phyloP scores from a whole-genome alignment of 2,888 invertebrate genomes.

The Tenthredo mesomela region DNA sequence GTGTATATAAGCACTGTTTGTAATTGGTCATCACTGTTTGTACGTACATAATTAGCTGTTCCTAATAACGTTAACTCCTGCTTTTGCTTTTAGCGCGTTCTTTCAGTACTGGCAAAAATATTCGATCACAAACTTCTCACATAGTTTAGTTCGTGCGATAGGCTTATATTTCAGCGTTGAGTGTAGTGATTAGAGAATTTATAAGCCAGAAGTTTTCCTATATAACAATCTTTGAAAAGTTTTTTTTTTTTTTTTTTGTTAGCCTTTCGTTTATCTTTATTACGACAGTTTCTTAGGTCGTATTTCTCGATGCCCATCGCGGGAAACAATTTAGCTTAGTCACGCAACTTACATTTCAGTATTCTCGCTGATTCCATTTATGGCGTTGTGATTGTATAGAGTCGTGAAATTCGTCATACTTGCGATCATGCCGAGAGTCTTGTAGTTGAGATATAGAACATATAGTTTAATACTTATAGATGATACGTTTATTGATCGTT shows the following conservation, averaged over 20 bases:
- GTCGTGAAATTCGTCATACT: slow-evolving; percentile 41
- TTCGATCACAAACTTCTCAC: neutral
- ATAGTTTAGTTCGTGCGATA: neutral
- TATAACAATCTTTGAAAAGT: neutral
- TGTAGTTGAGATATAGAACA: neutral
- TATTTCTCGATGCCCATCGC: slow-evolving; percentile 19
- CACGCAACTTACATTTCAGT: slow-evolving; percentile 37
- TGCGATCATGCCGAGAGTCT: slow-evolving; percentile 7
- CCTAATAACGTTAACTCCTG: slow-evolving; percentile 41
- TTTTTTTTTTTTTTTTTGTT: neutral
- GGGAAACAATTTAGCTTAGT: slow-evolving; percentile 39
- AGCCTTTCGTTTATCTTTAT: neutral
- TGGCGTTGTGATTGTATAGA: slow-evolving; percentile 40
- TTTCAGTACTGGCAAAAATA: neutral
- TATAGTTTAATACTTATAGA: neutral
- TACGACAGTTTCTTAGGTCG: neutral
- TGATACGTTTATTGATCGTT: slow-evolving; percentile 25
- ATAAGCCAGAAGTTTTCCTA: neutral
- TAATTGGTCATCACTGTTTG: slow-evolving; percentile 22
- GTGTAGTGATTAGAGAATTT: neutral
- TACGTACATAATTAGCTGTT: slow-evolving; percentile 30
- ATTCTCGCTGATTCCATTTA: slow-evolving; percentile 34
- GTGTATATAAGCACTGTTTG: neutral
- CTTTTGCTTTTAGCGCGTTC: neutral
- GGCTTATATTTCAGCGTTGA: neutral